Base-by-base conservation (phyloP, 2,888 invertebrate genomes). In the Thysanoteuthis rhombus region DNA sequence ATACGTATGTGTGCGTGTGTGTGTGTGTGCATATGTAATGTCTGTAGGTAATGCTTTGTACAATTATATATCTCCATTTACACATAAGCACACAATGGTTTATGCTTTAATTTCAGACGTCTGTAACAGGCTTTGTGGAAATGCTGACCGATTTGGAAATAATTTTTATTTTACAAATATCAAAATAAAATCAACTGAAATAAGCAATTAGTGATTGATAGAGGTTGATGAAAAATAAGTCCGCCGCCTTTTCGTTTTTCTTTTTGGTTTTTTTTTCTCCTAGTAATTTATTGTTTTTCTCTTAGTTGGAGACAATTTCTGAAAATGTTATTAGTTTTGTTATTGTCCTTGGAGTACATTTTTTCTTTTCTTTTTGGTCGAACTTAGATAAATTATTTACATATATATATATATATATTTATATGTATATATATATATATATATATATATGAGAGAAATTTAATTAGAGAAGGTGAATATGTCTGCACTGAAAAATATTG, bases 71-170 rank as follows among this genome's bases (percentile, higher is more conserved):
- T 36, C 75, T 36, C 36, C 75, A 75, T 75, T 75, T 75, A 16
- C 75, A 75, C n/a, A 32, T 58, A 75, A 75, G 75, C n/a, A 75
- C 75, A 75, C 75, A 75, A 1, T 75, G 75, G 75, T 36, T 75
- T 75, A 75, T n/a, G 75, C 75, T 75, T 75, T n/a, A 75, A n/a
- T n/a, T 75, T 75, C 75, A 75, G 75, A 75, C 75, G n/a, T n/a
- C 16, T 75, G 75, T 75, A n/a, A 75, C 75, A 75, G n/a, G 75
- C 75, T 75, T 75, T 75, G 10, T 36, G n/a, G n/a, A 75, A 75
- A 36, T 75, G 75, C 36, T 36, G 75, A 75, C n/a, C 75, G 16
- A 75, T 36, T 75, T 75, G n/a, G 75, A 28, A 75, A 75, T 36
- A 12, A 75, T 36, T n/a, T n/a, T 75, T 75, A 75, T 75, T 75